These are phyloP conservation scores for Malacosoma neustria DNA, from an alignment of 2,888 invertebrate genomes.

Conservation along the genomic window DNA sequence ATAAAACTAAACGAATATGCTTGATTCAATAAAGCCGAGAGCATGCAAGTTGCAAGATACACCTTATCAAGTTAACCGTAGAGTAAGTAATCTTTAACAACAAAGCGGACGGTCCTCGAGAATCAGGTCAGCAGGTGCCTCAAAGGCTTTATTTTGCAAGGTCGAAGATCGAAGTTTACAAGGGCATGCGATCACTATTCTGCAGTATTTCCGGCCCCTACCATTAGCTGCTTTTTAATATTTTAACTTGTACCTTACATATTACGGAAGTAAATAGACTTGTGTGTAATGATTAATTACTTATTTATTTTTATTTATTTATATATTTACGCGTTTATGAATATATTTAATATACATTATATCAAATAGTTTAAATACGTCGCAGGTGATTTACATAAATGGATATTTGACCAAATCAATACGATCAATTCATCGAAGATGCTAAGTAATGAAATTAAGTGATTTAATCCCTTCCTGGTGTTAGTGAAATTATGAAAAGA, in stretches of 20 bases:
- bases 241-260: neutral
- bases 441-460: too few relatives aligned
- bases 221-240: neutral
- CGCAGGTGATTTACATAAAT: too few relatives aligned
- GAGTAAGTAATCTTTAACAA: neutral
- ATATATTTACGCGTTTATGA: neutral
- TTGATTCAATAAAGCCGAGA: too few relatives aligned
- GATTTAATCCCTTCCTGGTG: too few relatives aligned
- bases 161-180: neutral
- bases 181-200: neutral
- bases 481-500: too few relatives aligned
- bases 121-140: neutral
- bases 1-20: too few relatives aligned
- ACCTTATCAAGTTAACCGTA: neutral
- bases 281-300: too few relatives aligned
- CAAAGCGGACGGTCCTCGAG: neutral
- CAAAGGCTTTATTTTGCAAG: neutral
- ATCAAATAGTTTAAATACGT: too few relatives aligned
- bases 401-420: too few relatives aligned
- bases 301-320: neutral
- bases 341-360: too few relatives aligned
- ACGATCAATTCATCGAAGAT: too few relatives aligned
- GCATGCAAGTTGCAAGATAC: neutral
- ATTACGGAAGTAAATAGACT: neutral
- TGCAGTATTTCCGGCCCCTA: neutral